Evolutionary conservation across 2,113 vertebrate genomes (phyloP), one percentile per base, ranked within the genome.

Genomic region (Colistium nudipinnis): DNA sequence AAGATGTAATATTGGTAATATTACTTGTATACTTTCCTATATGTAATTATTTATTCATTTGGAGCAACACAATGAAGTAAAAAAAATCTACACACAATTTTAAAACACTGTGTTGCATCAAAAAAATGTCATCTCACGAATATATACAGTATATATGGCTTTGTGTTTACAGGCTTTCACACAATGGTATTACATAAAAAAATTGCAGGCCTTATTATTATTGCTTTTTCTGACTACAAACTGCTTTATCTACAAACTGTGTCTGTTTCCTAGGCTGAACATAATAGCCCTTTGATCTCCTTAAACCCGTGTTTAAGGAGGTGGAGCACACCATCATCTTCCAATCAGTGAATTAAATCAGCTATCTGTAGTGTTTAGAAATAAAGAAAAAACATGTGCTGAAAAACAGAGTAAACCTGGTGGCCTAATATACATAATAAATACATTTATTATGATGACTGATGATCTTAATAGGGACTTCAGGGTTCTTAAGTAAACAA

Each of bases 401-500:
- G 28, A 28, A 5, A 44, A 8, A 20, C n/a, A 43, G 14, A 10
- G 31, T 36, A 20, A 16, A 28, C 36, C 3, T 66, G 0, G 2
- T 33, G 4, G 17, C 14, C 7, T 10, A 27, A 3, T 10, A 14
- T 35, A 10, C 8, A 3, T 1, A 31, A 45, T 36, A 20, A 35
- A 47, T 44, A 10, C 12, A 19, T 62, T 22, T 3, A 54, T 14
- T 4, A 25, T 31, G 30, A 51, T 66, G 4, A 41, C 12, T 52
- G 6, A 56, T 53, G n/a, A 19, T 67, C 14, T 49, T 35, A 57
- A 62, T 25, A 31, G n/a, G 41, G 20, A 43, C 41, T 43, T 10
- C n/a, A 65, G 13, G n/a, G 7, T 16, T 48, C 3, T 20, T 53
- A 22, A 4, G 54, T 44, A 72, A 71, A 70, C 44, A 73, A 20